Evolutionary conservation across 2,888 invertebrate species (phyloP).

Genomic region (Eupelmus urozonus): DNA sequence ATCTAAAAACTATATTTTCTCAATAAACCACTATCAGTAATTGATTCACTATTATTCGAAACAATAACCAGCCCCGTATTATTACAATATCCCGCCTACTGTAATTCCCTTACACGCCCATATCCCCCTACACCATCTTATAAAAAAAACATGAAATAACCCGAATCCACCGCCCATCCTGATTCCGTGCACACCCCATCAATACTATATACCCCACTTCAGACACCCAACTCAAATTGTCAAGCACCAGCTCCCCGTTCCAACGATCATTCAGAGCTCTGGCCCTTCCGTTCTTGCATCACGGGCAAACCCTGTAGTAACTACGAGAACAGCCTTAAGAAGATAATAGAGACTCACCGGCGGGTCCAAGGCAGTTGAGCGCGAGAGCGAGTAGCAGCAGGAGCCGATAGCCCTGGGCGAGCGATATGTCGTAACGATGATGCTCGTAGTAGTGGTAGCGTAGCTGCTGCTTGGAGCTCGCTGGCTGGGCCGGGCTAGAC

Average conservation of each 20-base stretch:
- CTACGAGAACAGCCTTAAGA: not conserved
- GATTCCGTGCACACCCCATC: not conserved
- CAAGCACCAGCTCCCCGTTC: not conserved
- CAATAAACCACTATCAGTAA: too few relatives aligned
- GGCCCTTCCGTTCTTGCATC: too few relatives aligned
- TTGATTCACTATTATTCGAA: too few relatives aligned
- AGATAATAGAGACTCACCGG: slow-evolving; percentile 39
- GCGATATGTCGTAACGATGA: slow-evolving; percentile 16
- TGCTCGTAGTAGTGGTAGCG: slow-evolving; percentile 1
- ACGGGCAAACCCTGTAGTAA: too few relatives aligned
- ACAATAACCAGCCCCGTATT: too few relatives aligned
- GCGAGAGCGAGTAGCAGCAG: slow-evolving; percentile 49
- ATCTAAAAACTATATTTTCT: too few relatives aligned
- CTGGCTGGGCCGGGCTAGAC: slow-evolving; percentile 2
- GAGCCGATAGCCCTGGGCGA: slow-evolving; percentile 17
- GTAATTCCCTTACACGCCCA: too few relatives aligned
- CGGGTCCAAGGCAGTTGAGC: slow-evolving; percentile 49
- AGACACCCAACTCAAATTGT: not conserved
- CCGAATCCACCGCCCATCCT: too few relatives aligned
- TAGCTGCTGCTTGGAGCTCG: slow-evolving; percentile 11
- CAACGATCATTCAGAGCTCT: slow-evolving; percentile 23
- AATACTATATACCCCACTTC: not conserved
- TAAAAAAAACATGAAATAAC: too few relatives aligned
- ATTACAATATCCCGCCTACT: too few relatives aligned
- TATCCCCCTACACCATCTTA: too few relatives aligned